Evolutionary conservation across 2,113 vertebrate genomes (phyloP).

Genomic region (Nanger granti): DNA sequence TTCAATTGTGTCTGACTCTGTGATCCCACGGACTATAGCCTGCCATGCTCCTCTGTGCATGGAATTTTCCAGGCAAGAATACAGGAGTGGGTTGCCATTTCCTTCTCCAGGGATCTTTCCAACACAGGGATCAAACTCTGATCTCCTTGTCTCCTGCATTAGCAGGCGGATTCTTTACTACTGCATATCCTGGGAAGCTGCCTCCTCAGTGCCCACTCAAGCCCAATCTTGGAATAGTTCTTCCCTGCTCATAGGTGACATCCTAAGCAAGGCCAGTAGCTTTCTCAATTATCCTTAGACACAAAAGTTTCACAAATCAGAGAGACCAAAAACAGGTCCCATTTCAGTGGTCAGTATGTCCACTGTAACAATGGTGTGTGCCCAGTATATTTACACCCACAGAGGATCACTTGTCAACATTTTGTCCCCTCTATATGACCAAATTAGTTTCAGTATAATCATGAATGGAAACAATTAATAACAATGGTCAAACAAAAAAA

Average conservation of each 20-base stretch:
- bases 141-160: not conserved
- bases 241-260: not conserved
- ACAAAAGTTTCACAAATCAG: not conserved
- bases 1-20: not conserved
- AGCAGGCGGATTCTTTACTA: not conserved
- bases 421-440: not conserved
- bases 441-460: not conserved
- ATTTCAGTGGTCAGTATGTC: not conserved
- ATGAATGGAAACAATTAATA: not conserved
- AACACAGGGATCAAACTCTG: not conserved
- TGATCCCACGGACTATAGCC: not conserved
- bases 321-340: not conserved
- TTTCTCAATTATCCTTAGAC: not conserved
- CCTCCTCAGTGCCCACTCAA: not conserved
- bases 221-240: not conserved
- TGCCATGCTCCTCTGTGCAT: not conserved
- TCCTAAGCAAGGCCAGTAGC: not conserved
- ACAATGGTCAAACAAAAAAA: not conserved
- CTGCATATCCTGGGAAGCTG: not conserved
- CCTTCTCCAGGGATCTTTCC: not conserved
- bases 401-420: not conserved
- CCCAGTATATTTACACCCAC: not conserved
- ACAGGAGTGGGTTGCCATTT: not conserved
- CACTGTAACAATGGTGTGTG: not conserved
- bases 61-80: not conserved